Base-by-base conservation (phyloP, 1,140 invertebrate species). In the Zaprionus nigranus region DNA sequence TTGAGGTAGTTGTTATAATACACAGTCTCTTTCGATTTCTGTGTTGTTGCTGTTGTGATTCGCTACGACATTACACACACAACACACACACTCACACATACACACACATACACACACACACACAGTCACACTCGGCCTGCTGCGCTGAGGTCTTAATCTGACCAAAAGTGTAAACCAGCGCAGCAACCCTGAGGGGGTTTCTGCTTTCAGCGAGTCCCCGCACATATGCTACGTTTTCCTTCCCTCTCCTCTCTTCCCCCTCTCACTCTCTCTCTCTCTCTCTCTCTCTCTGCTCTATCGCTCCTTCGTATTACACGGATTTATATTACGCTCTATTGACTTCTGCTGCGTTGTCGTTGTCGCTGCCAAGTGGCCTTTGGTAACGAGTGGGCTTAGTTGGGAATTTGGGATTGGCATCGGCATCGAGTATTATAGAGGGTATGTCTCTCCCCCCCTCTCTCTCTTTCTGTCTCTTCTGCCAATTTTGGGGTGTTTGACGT, bases 281-380 rank as follows among this genome's bases (percentile, higher is more conserved):
- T 12, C 12, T 53, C 3, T 43, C n/a, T 62, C 26, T n/a, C 11
- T 26, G 9, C 20, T 53, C 20, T 15, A 11, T 54, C 7, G 46
- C 36, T 62, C 34, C 20, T n/a, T 26, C 51, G 81, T 20, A 82
- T 91, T 91, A 91, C 85, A 90, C 69, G 84, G 88, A 88, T 91
- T 84, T 91, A 67, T 82, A 90, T 91, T 91, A 91, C 90, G 88
- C 85, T 91, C 88, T 91, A 91, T 91, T 91, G 88, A 91, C 88
- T 91, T 91, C 69, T 91, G 81, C 77, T 77, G 36, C 40, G 40
- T 68, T 70, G 57, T 28, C 36, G 40, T 69, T 73, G 76, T 73
- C 75, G 74, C 73, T 22, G 75, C 76, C 86, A 85, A 88, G 85
- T 90, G 85, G 78, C 75, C 78, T 75, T 81, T 79, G 79, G 59